Evolutionary conservation across 1,140 invertebrate genomes (phyloP), one percentile per base, ranked within the genome.

Genomic region (Steinernema feltiae): DNA sequence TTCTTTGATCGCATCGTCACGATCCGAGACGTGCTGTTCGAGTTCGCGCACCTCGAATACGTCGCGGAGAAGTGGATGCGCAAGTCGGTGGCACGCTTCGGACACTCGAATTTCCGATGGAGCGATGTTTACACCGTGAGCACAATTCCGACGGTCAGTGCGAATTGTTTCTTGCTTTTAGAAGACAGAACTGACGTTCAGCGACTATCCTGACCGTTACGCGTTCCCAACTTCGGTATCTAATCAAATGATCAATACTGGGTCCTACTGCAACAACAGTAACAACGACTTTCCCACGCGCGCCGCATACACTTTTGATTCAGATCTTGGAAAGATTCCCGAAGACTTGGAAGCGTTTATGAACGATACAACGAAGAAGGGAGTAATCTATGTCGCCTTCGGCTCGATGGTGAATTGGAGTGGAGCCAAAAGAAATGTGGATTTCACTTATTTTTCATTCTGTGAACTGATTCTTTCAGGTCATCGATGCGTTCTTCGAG

Each of bases 361-460:
- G 2, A 70, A 76, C 35, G 69, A 81, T 75, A 12, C 69, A 30
- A 30, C 17, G 1, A 78, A 79, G 30, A 32, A 79, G 70, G 82
- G 82, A 29, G 82, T 81, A 2, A 84, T 83, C 21, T 71, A 78
- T 24, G 80, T 83, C 21, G 82, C 82, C 32, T 83, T 83, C 29
- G 82, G 82, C 7, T 74, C 46, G 3, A 71, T 76, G 32, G 80
- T 82, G 7, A 71, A 75, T 30, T 83, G 82, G 82, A 69, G 73
- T 18, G 46, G 30, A 27, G 82, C 82, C 3, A 31, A 80, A 63
- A 63, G 53, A 41, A 18, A 41, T 7, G 7, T 41, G 7, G 18
- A 41, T 41, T 18, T 41, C 12, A 63, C 3, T n/a, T 46, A 63
- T 63, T 63, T 27, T 63, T 3, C 2, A 63, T 3, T 21, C 24